phyloP scores from a whole-genome alignment of 37 sponge, comb jelly and placozoan genomes.

The Spongilla lacustris region DNA sequence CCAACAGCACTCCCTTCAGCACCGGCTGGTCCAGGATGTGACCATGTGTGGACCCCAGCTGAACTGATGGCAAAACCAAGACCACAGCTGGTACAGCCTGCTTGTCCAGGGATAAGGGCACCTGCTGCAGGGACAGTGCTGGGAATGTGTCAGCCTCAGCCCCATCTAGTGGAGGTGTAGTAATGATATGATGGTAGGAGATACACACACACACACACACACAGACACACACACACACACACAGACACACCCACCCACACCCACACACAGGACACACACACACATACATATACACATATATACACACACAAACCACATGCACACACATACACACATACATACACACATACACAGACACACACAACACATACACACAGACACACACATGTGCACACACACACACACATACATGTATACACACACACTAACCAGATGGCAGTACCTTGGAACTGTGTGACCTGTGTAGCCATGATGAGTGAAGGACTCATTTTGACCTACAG shows the following conservation, averaged over 20 bases:
- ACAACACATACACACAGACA: too few relatives aligned
- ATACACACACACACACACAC: too few relatives aligned
- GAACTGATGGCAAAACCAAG: slow-evolving; percentile 28
- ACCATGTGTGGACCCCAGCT: slow-evolving; percentile 36
- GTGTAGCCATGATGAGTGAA: not conserved
- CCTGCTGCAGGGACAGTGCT: not conserved
- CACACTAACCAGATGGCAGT: too few relatives aligned
- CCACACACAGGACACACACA: too few relatives aligned
- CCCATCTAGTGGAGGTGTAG: not conserved
- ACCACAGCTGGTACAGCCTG: slow-evolving; percentile 20
- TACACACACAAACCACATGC: too few relatives aligned
- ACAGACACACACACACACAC: too few relatives aligned
- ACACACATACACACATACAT: too few relatives aligned
- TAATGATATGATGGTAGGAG: not conserved
- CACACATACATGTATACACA: too few relatives aligned
- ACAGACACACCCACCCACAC: too few relatives aligned
- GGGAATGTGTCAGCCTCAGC: not conserved
- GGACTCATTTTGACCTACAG: not conserved
- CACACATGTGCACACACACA: too few relatives aligned
- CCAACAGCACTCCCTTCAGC: slow-evolving; percentile 10
- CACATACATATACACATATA: too few relatives aligned
- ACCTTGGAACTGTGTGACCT: not conserved
- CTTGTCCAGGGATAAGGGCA: not conserved
- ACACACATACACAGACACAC: too few relatives aligned
- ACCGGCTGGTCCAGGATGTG: slow-evolving; percentile 55